A percentile compares a stretch with the other conserved stretches of the same genome.
Evolutionary conservation across 92 coral and sea anemone species (phyloP).

Genomic region (Bergia puertoricense): DNA sequence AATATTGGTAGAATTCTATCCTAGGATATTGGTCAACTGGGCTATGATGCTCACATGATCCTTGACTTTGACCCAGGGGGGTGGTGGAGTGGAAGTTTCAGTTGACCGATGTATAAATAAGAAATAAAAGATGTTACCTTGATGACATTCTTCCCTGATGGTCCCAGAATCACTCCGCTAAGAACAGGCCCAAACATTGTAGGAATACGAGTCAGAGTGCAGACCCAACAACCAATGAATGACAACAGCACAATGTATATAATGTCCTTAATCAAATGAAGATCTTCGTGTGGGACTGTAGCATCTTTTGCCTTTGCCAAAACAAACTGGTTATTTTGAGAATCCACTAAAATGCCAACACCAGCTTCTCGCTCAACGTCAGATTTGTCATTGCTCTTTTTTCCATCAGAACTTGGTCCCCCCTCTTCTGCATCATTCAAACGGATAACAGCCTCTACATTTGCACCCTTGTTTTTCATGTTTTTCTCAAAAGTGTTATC

Average conservation of each 20-base stretch:
- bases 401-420: slow-evolving; percentile 20
- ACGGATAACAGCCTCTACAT: slow-evolving; percentile 92
- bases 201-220: slow-evolving; percentile 78
- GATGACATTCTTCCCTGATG: slow-evolving; percentile 84
- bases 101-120: not conserved
- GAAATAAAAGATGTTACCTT: slow-evolving; percentile 62
- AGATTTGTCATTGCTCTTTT: slow-evolving; percentile 23
- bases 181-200: slow-evolving; percentile 97
- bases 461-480: slow-evolving; percentile 77
- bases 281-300: slow-evolving; percentile 92
- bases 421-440: slow-evolving; percentile 66
- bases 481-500: slow-evolving; percentile 87
- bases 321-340: slow-evolving; percentile 92
- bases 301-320: slow-evolving; percentile 96
- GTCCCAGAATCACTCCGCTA: slow-evolving; percentile 96
- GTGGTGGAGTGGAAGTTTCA: too few relatives aligned
- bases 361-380: slow-evolving; percentile 48
- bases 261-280: slow-evolving; percentile 88
- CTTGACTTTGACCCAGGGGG: too few relatives aligned
- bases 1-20: too few relatives aligned
- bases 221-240: slow-evolving; percentile 79
- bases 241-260: slow-evolving; percentile 78
- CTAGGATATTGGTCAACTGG: too few relatives aligned
- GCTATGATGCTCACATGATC: too few relatives aligned
- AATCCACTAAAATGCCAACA: slow-evolving; percentile 93